phyloP scores from a whole-genome alignment of 2,797 vertebrate genomes.

The Pseudomugil tenellus region DNA sequence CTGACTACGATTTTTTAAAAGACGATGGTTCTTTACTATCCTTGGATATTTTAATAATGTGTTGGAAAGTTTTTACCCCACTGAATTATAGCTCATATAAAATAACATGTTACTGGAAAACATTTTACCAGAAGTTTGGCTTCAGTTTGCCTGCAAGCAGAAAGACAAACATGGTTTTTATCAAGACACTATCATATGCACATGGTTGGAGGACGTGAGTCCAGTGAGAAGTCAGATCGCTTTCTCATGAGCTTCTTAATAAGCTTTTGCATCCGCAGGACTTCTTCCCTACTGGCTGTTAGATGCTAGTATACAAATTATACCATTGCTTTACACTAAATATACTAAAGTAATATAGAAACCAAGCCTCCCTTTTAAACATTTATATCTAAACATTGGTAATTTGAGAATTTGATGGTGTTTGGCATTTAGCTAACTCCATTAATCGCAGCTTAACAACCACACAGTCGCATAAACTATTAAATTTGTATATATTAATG shows the following conservation, averaged over 20 bases:
- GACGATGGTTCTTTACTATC: too few species aligned
- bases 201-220: neutral
- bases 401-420: neutral
- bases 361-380: neutral
- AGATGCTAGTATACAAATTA: neutral
- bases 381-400: neutral
- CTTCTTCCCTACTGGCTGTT: neutral
- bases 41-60: too few species aligned
- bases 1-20: too few species aligned
- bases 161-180: neutral
- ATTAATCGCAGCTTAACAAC: neutral
- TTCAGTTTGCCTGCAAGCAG: neutral
- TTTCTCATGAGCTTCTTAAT: neutral
- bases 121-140: too few species aligned
- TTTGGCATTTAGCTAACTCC: too few species aligned
- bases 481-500: too few species aligned
- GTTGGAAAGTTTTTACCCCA: too few species aligned
- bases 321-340: neutral
- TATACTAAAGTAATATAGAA: neutral
- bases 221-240: neutral
- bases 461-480: neutral
- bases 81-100: too few species aligned
- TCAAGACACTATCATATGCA: too few species aligned
- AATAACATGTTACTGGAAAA: too few species aligned
- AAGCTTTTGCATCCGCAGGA: neutral